phyloP scores from a whole-genome alignment of 2,888 invertebrate species.

The Heliconius ethilla region DNA sequence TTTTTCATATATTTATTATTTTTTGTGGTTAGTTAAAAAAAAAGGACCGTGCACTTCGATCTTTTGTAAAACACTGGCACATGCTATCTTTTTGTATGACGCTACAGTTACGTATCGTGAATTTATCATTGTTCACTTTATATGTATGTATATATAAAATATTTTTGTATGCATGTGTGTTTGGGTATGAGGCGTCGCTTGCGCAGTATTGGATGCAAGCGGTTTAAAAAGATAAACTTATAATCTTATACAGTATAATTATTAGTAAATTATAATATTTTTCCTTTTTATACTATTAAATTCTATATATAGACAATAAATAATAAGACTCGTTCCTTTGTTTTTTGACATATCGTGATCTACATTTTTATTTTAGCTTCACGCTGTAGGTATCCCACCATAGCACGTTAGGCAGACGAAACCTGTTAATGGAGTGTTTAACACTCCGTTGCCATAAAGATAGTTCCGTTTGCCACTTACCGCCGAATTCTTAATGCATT shows the following conservation, averaged over 20 bases:
- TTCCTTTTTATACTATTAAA: not conserved
- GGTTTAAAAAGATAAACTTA: not conserved
- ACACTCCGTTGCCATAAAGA: no score
- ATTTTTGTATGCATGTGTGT: not conserved
- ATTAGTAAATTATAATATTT: not conserved
- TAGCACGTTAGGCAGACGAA: no score
- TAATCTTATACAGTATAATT: not conserved
- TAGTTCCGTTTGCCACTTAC: no score
- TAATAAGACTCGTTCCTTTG: no score
- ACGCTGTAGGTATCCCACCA: no score
- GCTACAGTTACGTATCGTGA: not conserved
- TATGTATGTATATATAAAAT: not conserved
- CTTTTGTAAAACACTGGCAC: slow-evolving; percentile 5
- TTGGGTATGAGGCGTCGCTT: not conserved
- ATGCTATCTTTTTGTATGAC: slow-evolving; percentile 1
- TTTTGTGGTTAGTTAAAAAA: not conserved
- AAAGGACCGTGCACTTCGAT: slow-evolving; percentile 3
- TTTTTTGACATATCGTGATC: no score
- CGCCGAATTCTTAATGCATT: no score
- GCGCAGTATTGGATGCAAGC: not conserved
- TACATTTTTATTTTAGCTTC: no score
- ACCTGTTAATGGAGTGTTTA: no score
- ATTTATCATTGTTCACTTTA: slow-evolving; percentile 15
- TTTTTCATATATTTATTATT: not conserved
- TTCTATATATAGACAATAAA: no score